phyloP scores from a whole-genome alignment of 2,113 vertebrate species.

The Halcyon malimbica region DNA sequence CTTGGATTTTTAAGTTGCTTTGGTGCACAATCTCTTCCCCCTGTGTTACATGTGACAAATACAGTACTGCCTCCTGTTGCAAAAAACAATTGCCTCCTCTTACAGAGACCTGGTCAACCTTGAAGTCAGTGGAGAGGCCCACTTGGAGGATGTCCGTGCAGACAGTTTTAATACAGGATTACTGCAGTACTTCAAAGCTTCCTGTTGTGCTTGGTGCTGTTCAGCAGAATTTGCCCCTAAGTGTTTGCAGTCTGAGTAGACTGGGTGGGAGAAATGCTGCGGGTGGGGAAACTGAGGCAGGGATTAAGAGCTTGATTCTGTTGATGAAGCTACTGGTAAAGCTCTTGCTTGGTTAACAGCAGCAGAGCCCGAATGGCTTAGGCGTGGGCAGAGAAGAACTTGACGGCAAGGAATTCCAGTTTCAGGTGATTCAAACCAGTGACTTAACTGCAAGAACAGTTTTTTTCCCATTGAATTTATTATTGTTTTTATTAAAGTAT shows the following conservation, averaged over 20 bases:
- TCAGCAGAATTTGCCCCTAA: not conserved
- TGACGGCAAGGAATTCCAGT: not conserved
- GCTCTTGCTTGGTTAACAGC: not conserved
- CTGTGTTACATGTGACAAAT: not conserved
- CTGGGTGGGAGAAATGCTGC: not conserved
- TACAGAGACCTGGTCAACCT: not conserved
- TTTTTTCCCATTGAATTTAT: not conserved
- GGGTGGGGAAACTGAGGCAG: conserved; percentile 5
- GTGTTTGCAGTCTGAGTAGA: not conserved
- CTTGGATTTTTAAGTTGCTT: not conserved
- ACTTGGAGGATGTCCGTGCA: not conserved
- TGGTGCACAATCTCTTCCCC: fast-evolving
- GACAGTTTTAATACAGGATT: not conserved
- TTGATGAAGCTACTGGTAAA: not conserved
- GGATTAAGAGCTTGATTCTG: not conserved
- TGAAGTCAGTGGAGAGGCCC: not conserved
- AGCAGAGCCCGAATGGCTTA: not conserved
- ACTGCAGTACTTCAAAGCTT: not conserved
- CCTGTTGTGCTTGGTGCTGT: not conserved
- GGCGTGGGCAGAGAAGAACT: not conserved
- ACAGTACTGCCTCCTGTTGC: not conserved
- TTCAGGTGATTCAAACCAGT: not conserved
- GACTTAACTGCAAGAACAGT: not conserved
- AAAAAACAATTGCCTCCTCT: not conserved
- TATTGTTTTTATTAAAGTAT: conserved; percentile 9